Evolutionary conservation across 2,797 vertebrate species (phyloP), one percentile per base, ranked within the genome.

Genomic region (Lacerta viridis): DNA sequence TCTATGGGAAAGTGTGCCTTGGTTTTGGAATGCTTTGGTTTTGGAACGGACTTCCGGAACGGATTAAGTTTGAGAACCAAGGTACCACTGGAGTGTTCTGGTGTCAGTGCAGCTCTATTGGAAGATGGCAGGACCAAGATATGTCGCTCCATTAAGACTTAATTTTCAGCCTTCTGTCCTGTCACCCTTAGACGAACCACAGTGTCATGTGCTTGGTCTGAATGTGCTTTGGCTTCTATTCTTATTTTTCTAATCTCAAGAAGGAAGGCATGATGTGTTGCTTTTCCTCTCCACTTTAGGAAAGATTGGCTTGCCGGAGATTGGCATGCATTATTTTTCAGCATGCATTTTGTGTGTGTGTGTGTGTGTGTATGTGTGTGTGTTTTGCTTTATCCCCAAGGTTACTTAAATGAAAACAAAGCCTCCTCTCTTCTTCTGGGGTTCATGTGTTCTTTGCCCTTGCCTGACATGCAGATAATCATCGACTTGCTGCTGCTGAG

Each of bases 81-180:
- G 11, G 11, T 50, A 50, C 50, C 50, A 13, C 50, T 50, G 50
- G 13, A 15, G 50, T 55, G 13, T 55, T 55, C 50, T 55, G 3
- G 50, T 55, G 50, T 92, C 86, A 87, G 79, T 88, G 46, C 74
- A 86, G 68, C 89, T 91, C 46, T 93, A 83, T 25, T 55, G 82
- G 27, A 74, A 90, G 39, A 64, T 92, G 86, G 76, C 74, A 80
- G 74, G 11, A 84, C 81, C 66, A 59, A 88, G 80, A 92, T 33
- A 84, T 2, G 27, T 43, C 91, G 0, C 10, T 87, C 92, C 74
- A 80, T 79, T 71, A 87, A 84, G 82, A 89, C 74, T 39, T 90
- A 76, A 77, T 92, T 94, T 93, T 88, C 23, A 76, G 75, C 23
- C 80, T 90, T 85, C 84, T 79, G 3, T 83, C 71, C 90, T 90